Conservation (phyloP, 2,797 vertebrate species). For the Serranus cabrilla region DNA sequence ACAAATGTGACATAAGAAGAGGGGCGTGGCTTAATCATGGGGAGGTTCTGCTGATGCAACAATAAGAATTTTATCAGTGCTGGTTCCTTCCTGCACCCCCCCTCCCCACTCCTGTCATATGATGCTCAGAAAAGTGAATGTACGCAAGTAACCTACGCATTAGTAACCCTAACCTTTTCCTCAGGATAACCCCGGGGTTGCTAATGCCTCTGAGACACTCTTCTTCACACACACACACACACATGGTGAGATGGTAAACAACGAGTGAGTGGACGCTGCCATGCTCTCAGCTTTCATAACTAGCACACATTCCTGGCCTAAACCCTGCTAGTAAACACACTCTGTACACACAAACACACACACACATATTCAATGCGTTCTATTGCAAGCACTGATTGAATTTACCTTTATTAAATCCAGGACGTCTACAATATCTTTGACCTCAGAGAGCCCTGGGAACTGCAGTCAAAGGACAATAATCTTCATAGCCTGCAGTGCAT, state of each 20-base stretch:
- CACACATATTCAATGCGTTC: not conserved
- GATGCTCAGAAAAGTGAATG: slow-evolving; percentile 30
- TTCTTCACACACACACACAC: slow-evolving; percentile 34
- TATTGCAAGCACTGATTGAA: slow-evolving; percentile 23
- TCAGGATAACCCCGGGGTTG: slow-evolving; percentile 20
- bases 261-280: slow-evolving; percentile 30
- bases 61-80: slow-evolving; percentile 18
- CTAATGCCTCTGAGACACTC: slow-evolving; percentile 45
- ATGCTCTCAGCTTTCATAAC: slow-evolving; percentile 61
- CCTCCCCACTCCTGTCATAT: slow-evolving; percentile 24
- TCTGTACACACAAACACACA: not conserved
- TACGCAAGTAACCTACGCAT: slow-evolving; percentile 51
- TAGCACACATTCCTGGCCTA: slow-evolving; percentile 40
- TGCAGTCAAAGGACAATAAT: slow-evolving; percentile 5
- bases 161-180: slow-evolving; percentile 57
- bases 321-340: slow-evolving; percentile 33
- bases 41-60: slow-evolving; percentile 20
- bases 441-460: slow-evolving; percentile 16
- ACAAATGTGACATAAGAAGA: slow-evolving; percentile 58
- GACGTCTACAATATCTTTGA: slow-evolving; percentile 14
- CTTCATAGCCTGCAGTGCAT: not conserved
- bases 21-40: slow-evolving; percentile 2
- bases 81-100: slow-evolving; percentile 17
- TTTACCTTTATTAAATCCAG: slow-evolving; percentile 20
- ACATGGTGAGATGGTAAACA: slow-evolving; percentile 58